Evolutionary conservation across 2,888 invertebrate genomes (phyloP).

Genomic region (Hyposoter didymator): DNA sequence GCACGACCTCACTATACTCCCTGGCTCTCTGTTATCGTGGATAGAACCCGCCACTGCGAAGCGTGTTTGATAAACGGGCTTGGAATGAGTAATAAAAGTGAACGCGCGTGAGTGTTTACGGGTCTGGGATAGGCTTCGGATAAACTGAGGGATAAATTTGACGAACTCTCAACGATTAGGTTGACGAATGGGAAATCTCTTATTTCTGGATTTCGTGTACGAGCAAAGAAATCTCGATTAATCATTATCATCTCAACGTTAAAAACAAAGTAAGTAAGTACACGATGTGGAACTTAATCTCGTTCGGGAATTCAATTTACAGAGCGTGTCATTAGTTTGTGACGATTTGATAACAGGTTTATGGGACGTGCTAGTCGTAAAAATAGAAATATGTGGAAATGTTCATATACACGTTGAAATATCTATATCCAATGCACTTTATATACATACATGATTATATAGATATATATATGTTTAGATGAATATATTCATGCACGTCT

Average conservation of each 20-base stretch:
- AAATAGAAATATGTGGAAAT: slow-evolving; percentile 12
- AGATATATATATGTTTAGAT: neutral
- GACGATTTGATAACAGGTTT: slow-evolving; percentile 24
- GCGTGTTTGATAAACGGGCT: slow-evolving; percentile 53
- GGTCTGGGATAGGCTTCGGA: slow-evolving; percentile 23
- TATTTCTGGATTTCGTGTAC: slow-evolving; percentile 24
- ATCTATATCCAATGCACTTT: neutral
- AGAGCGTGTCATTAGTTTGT: slow-evolving; percentile 23
- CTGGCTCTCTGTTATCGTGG: slow-evolving; percentile 54
- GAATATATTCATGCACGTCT: slow-evolving; percentile 28
- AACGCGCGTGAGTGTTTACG: slow-evolving; percentile 49
- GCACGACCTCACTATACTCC: slow-evolving; percentile 5
- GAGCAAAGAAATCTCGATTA: neutral
- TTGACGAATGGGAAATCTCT: slow-evolving; percentile 7
- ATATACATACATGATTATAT: neutral
- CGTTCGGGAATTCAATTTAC: slow-evolving; percentile 18
- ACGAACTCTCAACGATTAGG: slow-evolving; percentile 39
- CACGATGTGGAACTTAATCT: slow-evolving; percentile 20
- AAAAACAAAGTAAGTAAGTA: neutral
- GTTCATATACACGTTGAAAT: neutral
- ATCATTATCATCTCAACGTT: neutral
- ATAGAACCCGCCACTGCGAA: slow-evolving; percentile 46
- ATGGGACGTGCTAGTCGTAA: slow-evolving; percentile 11
- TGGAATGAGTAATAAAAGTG: slow-evolving; percentile 58
- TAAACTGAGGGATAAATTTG: slow-evolving; percentile 39